These are phyloP conservation scores for Tubiluchus corallicola DNA, from an alignment of 2,888 invertebrate species.

Conservation along the genomic window DNA sequence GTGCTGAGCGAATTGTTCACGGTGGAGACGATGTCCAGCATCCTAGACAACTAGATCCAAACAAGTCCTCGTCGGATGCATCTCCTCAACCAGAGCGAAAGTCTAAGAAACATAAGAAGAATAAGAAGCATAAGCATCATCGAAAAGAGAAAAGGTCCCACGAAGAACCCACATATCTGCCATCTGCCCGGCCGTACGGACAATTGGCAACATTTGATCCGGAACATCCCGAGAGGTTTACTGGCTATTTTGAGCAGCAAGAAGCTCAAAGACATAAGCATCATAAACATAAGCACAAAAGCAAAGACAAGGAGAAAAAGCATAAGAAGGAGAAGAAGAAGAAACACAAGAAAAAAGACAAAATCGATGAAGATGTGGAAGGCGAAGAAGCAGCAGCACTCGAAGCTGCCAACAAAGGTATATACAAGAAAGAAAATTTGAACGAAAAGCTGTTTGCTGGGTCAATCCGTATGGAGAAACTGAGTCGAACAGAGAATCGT, in stretches of 20 bases:
- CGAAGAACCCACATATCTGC: not conserved
- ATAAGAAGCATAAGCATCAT: not conserved
- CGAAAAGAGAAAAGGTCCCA: not conserved
- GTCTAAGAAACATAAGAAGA: not conserved
- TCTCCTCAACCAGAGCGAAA: not conserved
- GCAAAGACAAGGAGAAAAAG: not conserved
- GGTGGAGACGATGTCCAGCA: not conserved
- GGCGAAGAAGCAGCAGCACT: not conserved
- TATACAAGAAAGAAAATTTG: not conserved
- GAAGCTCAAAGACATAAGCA: not conserved
- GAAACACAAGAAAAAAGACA: not conserved
- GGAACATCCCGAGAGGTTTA: not conserved
- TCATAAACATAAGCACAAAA: not conserved
- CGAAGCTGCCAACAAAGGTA: not conserved
- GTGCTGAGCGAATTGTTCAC: not conserved
- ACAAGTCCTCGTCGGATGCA: not conserved
- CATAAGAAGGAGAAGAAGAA: not conserved
- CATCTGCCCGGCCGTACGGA: not conserved
- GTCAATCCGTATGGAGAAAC: not conserved
- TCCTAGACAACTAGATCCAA: not conserved
- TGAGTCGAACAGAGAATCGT: not conserved
- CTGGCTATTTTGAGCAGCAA: not conserved
- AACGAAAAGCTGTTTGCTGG: constrained; percentile 1
- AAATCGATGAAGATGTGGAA: not conserved
- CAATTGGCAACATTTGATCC: not conserved